These are phyloP conservation scores for Choloepus hoffmanni DNA, from an alignment of 2,113 vertebrate genomes.

Conservation along the genomic window DNA sequence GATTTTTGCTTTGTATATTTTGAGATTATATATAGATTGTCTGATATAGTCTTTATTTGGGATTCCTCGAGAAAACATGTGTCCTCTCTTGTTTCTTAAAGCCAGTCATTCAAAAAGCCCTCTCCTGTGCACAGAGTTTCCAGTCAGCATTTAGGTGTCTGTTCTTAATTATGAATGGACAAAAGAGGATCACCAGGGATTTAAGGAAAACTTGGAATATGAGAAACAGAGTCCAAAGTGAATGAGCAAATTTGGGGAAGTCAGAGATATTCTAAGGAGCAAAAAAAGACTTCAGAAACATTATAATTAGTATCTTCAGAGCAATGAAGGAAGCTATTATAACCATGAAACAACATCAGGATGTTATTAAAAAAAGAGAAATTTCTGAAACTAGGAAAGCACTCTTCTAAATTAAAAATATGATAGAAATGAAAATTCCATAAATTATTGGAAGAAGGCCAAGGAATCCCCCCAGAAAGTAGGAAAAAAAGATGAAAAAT, in stretches of 20 bases:
- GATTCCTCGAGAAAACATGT: not conserved
- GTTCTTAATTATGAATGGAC: conserved; percentile 18
- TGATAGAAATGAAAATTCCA: not conserved
- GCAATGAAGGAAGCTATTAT: not conserved
- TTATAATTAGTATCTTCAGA: conserved; percentile 2
- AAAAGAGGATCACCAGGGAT: not conserved
- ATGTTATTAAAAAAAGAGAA: conserved; percentile 38
- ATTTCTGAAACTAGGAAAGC: conserved; percentile 30
- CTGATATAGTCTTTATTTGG: not conserved
- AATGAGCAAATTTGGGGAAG: not conserved
- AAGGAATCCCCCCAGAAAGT: conserved; percentile 8
- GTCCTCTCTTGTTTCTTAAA: not conserved
- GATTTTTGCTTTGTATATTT: not conserved
- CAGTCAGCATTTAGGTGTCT: not conserved
- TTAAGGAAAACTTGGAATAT: conserved; percentile 21
- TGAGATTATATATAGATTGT: not conserved
- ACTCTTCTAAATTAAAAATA: not conserved
- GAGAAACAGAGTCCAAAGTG: not conserved
- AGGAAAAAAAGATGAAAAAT: conserved; percentile 16
- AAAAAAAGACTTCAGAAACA: not conserved
- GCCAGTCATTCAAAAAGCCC: not conserved
- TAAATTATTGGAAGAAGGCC: not conserved
- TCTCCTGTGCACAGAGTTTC: not conserved
- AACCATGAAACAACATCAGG: not conserved
- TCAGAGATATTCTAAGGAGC: not conserved